Percentiles rank a stretch among this genome's conserved stretches.
Evolutionary conservation across 2,888 invertebrate genomes (phyloP).

Genomic region (Amphipyra berbera): DNA sequence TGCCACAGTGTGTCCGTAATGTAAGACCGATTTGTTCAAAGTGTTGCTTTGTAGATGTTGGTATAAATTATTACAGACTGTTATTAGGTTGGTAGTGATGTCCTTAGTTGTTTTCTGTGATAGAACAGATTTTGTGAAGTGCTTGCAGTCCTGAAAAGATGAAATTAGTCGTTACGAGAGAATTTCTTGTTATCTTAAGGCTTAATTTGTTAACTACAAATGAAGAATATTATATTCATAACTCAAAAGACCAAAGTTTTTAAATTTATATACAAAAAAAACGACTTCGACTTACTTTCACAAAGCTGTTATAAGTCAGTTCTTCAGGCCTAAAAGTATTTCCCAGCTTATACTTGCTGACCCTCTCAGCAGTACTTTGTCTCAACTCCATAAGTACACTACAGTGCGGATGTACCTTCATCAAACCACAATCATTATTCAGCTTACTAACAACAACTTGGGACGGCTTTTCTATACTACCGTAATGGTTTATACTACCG

Average conservation of each 20-base stretch:
- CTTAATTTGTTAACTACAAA: too few species aligned
- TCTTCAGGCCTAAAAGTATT: slow-evolving; percentile 89
- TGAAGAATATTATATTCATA: too few species aligned
- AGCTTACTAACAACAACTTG: slow-evolving; percentile 67
- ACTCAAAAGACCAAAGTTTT: background rate
- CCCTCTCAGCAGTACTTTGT: slow-evolving; percentile 74
- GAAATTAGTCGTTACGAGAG: too few species aligned
- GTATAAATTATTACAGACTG: slow-evolving; percentile 65
- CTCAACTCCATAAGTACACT: slow-evolving; percentile 77
- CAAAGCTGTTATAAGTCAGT: slow-evolving; percentile 85
- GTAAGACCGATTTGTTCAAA: slow-evolving; percentile 54
- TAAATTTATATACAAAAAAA: background rate
- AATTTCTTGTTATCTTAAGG: too few species aligned
- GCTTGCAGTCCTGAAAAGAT: slow-evolving; percentile 83
- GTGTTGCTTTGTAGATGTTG: slow-evolving; percentile 57
- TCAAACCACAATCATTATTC: slow-evolving; percentile 58
- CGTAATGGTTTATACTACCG: slow-evolving; percentile 74
- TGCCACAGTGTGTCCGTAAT: slow-evolving; percentile 71
- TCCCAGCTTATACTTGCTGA: slow-evolving; percentile 85
- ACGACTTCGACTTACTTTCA: slow-evolving; percentile 80
- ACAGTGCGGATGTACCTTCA: slow-evolving; percentile 86
- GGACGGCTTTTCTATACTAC: slow-evolving; percentile 70
- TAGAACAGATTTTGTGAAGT: slow-evolving; percentile 83
- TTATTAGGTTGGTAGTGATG: slow-evolving; percentile 68
- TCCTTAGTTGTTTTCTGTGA: slow-evolving; percentile 72